Conservation (phyloP, 2,888 invertebrate genomes). For the Sinodicranocentrus sp. region DNA sequence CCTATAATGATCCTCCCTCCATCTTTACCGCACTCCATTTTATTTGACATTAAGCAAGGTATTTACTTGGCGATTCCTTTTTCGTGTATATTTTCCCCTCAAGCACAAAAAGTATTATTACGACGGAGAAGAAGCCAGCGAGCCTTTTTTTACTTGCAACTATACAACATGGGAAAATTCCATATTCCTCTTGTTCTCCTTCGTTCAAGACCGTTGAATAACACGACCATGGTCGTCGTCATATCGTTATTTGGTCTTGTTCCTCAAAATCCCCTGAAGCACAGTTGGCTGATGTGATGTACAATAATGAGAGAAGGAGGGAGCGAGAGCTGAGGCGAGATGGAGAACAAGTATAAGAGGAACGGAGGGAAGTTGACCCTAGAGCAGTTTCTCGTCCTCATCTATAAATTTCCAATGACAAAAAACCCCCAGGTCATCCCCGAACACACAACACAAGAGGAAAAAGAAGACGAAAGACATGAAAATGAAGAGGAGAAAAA, state of each 20-base stretch:
- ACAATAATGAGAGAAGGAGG: conserved; percentile 22
- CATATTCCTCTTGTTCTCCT: no score
- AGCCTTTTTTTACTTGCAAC: no score
- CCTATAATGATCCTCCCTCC: no score
- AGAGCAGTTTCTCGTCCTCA: conserved; percentile 73
- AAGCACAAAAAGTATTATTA: conserved; percentile 19
- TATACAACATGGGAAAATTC: no score
- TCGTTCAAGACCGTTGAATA: conserved; percentile 59
- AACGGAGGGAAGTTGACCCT: conserved; percentile 67
- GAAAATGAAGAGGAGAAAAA: conserved; percentile 64
- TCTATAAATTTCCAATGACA: conserved; percentile 77
- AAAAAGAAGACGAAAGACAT: conserved; percentile 43
- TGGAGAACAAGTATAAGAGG: conserved; percentile 23
- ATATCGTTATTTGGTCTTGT: conserved; percentile 51
- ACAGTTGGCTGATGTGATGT: conserved; percentile 59
- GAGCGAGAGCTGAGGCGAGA: not conserved
- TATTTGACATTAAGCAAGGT: conserved; percentile 49
- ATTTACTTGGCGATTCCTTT: conserved; percentile 55
- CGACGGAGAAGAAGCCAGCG: not conserved
- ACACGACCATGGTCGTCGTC: conserved; percentile 30
- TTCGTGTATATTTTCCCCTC: conserved; percentile 38
- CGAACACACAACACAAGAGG: conserved; percentile 68
- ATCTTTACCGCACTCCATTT: not conserved
- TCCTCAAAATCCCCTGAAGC: conserved; percentile 45
- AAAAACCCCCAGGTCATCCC: conserved; percentile 75